Evolutionary conservation across 2,888 invertebrate genomes (phyloP).

Genomic region (Sphinx pinastri): DNA sequence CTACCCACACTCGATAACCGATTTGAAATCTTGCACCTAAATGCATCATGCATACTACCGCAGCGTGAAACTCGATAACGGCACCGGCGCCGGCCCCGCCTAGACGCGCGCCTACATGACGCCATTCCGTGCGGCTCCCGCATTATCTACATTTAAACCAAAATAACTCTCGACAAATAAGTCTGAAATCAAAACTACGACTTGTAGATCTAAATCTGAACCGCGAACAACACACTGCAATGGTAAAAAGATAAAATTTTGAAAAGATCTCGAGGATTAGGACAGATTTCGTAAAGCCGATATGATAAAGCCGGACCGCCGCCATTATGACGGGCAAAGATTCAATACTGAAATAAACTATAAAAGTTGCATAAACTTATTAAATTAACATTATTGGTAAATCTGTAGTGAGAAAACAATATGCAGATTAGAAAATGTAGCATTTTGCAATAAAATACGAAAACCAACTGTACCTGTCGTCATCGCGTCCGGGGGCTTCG

Average conservation of each 20-base stretch:
- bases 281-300: constrained; percentile 69
- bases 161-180: constrained; percentile 64
- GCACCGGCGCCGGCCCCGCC: constrained; percentile 50
- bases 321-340: constrained; percentile 72
- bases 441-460: constrained; percentile 34
- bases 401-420: constrained; percentile 35
- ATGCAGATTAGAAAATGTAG: constrained; percentile 28
- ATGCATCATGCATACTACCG: constrained; percentile 13
- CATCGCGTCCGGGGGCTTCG: constrained; percentile 91
- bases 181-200: constrained; percentile 77
- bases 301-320: constrained; percentile 73
- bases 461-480: constrained; percentile 87
- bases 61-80: constrained; percentile 58
- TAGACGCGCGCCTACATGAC: constrained; percentile 58
- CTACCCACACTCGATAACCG: constrained; percentile 66
- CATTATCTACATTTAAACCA: constrained; percentile 61
- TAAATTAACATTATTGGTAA: constrained; percentile 32
- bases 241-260: constrained; percentile 71
- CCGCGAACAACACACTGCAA: constrained; percentile 69
- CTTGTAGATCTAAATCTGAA: constrained; percentile 59
- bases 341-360: constrained; percentile 60
- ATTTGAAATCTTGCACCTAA: constrained; percentile 80
- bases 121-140: constrained; percentile 81
- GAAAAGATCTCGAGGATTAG: constrained; percentile 73
- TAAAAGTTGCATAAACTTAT: constrained; percentile 42